phyloP scores from a whole-genome alignment of 2,797 vertebrate species.

The Allobates femoralis region DNA sequence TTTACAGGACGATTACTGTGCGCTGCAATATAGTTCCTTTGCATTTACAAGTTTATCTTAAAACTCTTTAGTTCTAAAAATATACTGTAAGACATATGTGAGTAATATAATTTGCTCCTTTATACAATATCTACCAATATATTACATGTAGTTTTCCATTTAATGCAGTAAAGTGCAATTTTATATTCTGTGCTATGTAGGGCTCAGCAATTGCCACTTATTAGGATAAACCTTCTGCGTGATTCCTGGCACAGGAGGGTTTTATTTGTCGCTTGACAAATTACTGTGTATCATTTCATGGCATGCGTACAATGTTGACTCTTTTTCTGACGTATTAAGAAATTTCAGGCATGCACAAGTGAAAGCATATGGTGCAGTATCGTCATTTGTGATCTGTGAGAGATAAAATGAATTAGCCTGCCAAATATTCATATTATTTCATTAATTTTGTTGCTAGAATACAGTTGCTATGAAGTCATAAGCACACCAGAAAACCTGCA shows the following conservation, averaged over 20 bases:
- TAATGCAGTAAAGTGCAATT: neutral
- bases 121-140: neutral
- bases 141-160: neutral
- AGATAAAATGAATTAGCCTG: conserved; percentile 44
- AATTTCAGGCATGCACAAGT: conserved; percentile 28
- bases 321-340: conserved; percentile 5
- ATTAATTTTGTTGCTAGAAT: conserved; percentile 35
- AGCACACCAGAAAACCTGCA: neutral
- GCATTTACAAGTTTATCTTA: neutral
- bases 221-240: neutral
- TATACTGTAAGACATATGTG: neutral
- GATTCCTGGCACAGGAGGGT: neutral
- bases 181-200: neutral
- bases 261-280: neutral
- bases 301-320: neutral
- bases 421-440: conserved; percentile 43
- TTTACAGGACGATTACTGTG: neutral
- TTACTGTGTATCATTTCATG: neutral
- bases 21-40: neutral
- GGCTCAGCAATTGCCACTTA: neutral
- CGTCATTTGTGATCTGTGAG: conserved; percentile 10
- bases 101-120: neutral
- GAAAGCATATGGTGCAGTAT: conserved; percentile 28
- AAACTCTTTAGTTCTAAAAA: neutral
- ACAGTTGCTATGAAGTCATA: neutral